A percentile compares a stretch with the other conserved stretches of the same genome.
These are phyloP conservation scores for Phania funesta DNA, from an alignment of 2,888 invertebrate genomes.

Conservation along the genomic window DNA sequence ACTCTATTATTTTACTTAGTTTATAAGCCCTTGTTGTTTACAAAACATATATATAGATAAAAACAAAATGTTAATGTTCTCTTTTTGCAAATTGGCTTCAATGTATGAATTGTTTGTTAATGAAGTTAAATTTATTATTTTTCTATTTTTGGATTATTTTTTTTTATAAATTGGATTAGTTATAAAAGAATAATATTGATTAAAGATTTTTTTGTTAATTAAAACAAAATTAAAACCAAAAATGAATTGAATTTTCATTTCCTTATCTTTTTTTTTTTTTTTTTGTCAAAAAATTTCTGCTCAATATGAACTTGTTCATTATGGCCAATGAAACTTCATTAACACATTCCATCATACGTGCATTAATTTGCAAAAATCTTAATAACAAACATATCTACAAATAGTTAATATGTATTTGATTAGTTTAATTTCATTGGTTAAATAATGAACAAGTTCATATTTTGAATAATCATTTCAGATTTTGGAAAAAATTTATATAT, in stretches of 20 bases:
- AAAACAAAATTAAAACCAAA: constrained; percentile 68
- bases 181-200: constrained; percentile 64
- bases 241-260: constrained; percentile 69
- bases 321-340: constrained; percentile 63
- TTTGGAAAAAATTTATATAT: not conserved
- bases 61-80: constrained; percentile 39
- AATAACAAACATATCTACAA: not conserved
- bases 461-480: constrained; percentile 18
- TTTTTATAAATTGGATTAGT: constrained; percentile 66
- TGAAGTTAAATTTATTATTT: constrained; percentile 58
- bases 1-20: constrained; percentile 35
- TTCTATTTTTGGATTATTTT: constrained; percentile 34
- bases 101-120: constrained; percentile 67
- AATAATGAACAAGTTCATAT: constrained; percentile 58
- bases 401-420: constrained; percentile 1
- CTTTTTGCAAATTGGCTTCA: constrained; percentile 43
- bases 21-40: constrained; percentile 58
- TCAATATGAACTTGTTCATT: constrained; percentile 56
- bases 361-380: constrained; percentile 27
- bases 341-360: constrained; percentile 45
- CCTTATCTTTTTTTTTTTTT: constrained; percentile 9
- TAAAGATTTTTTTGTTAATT: constrained; percentile 61
- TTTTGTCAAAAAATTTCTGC: not conserved
- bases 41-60: not conserved
- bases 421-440: constrained; percentile 41